Evolutionary conservation across 1,140 invertebrate genomes (phyloP).

Genomic region (Oreohelix idahoensis): DNA sequence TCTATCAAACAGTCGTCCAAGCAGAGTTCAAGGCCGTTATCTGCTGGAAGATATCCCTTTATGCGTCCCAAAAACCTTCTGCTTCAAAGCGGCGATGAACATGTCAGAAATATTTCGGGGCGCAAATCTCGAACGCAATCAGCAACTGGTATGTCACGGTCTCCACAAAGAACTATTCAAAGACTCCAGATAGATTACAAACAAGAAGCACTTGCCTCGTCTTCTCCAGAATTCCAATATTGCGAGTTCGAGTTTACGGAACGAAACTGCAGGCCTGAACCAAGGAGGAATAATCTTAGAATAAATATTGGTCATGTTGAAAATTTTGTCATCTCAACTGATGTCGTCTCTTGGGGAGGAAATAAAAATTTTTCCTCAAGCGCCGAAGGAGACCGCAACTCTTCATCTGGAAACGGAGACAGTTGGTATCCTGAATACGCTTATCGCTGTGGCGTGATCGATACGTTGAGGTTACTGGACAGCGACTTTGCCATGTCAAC

Average conservation of each 20-base stretch:
- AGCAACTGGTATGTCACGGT: neutral
- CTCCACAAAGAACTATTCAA: neutral
- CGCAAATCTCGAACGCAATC: neutral
- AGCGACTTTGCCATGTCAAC: neutral
- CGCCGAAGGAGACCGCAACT: conserved; percentile 14
- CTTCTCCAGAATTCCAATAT: neutral
- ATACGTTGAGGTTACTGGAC: conserved; percentile 8
- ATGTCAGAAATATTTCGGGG: neutral
- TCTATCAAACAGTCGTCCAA: neutral
- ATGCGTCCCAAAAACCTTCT: neutral
- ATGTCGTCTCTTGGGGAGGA: too few species aligned
- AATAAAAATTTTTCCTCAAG: conserved; percentile 20
- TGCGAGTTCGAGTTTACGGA: neutral
- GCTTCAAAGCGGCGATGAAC: neutral
- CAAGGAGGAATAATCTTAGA: too few species aligned
- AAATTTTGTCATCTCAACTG: neutral
- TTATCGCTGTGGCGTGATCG: conserved; percentile 15
- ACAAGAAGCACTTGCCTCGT: neutral
- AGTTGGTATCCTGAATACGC: conserved; percentile 5
- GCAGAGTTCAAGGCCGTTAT: neutral
- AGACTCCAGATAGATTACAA: neutral
- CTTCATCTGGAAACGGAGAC: conserved; percentile 13
- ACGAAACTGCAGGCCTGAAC: neutral
- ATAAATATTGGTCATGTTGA: neutral
- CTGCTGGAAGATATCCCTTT: neutral